Evolutionary conservation across 2,797 vertebrate species (phyloP), one percentile per base, ranked within the genome.

Genomic region (Lithobates pipiens): DNA sequence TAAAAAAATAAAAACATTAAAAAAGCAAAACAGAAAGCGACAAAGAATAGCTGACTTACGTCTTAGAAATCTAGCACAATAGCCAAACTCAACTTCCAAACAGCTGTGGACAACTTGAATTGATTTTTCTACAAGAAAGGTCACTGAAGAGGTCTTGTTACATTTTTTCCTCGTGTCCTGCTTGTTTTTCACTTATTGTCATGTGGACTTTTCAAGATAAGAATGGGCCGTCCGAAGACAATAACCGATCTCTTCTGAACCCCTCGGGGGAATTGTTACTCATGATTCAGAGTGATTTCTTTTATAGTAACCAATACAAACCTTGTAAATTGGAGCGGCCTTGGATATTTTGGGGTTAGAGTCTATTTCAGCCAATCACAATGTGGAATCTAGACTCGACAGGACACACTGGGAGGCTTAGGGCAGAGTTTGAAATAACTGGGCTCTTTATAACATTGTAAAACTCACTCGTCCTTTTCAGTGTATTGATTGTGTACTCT

Each of bases 101-200:
- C 65, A 10, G 88, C 39, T 82, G 84, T 36, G 76, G 82, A 79
- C 34, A 72, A 88, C 86, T 85, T 29, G 69, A 11, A 77, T 87
- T 15, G 0, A 71, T 86, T 91, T 88, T 71, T 76, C 85, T 80
- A 70, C 10, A 88, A 89, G 87, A 88, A 87, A 91, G 89, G 76
- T 34, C 75, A 89, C 83, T 80, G 91, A 87, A n/a, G 23, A 5
- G 63, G 25, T 10, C 54, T 32, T 23, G 27, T 46, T 88, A 77
- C 78, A 87, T 80, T 88, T 89, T 86, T 89, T 39, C 42, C 36
- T 87, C 85, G 88, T 23, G 85, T 78, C 86, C 86, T 42, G 46
- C 39, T 86, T 90, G 44, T 72, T 89, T 91, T 77, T 88, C 57
- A 74, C 63, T 76, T 63, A 29, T 88, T 79, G 82, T 80, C 8